A percentile compares a stretch with the other conserved stretches of the same genome.
Conservation (phyloP, 2,113 vertebrate genomes). For the Myiagra hebetior region DNA sequence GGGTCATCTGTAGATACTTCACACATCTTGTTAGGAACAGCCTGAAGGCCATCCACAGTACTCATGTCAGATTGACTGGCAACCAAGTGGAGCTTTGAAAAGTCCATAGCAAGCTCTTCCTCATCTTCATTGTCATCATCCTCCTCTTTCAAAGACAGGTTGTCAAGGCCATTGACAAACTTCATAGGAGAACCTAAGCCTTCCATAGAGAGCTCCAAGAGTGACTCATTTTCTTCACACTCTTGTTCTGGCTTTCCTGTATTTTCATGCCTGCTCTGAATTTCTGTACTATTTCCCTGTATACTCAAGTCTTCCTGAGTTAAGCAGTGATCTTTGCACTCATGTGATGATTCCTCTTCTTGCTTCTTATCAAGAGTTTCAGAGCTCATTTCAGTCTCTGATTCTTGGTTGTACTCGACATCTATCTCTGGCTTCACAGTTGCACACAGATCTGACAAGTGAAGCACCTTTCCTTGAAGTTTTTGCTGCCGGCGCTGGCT, state of each 20-base stretch:
- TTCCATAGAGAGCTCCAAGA: neutral
- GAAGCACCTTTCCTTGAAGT: conserved; percentile 74
- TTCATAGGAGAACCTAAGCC: neutral
- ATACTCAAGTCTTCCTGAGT: conserved; percentile 6
- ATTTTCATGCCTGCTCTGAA: conserved; percentile 19
- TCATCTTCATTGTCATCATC: conserved; percentile 32
- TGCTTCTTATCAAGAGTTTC: conserved; percentile 11
- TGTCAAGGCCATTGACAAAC: conserved; percentile 41
- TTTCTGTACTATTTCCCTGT: neutral
- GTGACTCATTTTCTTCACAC: neutral
- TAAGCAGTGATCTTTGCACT: neutral
- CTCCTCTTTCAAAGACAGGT: conserved; percentile 1
- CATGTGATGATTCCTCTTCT: conserved; percentile 17
- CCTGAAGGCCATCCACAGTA: conserved; percentile 48
- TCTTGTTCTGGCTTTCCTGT: neutral
- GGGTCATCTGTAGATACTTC: conserved; percentile 82
- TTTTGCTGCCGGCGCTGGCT: conserved; percentile 88
- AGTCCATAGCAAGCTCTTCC: conserved; percentile 62
- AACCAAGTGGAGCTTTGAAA: conserved; percentile 76
- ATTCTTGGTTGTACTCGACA: neutral
- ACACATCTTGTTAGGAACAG: conserved; percentile 58
- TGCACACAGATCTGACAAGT: conserved; percentile 33
- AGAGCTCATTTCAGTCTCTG: conserved; percentile 33
- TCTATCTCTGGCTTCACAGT: conserved; percentile 37
- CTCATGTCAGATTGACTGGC: conserved; percentile 49